phyloP scores from a whole-genome alignment of 2,113 vertebrate species.

The Salvelinus alpinus region DNA sequence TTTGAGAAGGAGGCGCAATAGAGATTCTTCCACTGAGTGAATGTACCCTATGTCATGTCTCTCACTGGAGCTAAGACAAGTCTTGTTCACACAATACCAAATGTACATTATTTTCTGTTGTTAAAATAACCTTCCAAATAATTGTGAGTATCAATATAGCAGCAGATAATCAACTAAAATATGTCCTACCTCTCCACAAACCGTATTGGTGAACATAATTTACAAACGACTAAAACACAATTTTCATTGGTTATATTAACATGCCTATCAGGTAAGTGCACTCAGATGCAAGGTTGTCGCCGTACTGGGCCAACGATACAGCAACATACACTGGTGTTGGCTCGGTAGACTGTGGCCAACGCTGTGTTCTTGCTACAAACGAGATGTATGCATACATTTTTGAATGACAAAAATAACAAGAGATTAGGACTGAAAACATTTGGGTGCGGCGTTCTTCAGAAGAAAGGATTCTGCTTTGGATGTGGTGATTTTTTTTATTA shows the following conservation, averaged over 20 bases:
- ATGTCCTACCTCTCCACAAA: background rate
- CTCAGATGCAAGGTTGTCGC: background rate
- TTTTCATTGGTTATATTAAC: background rate
- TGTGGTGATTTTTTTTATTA: slow-evolving; percentile 56
- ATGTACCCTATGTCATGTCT: no score
- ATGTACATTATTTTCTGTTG: no score
- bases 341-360: background rate
- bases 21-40: no score
- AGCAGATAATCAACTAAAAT: background rate
- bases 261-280: background rate
- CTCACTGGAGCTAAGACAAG: no score
- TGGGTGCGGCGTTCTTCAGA: slow-evolving; percentile 59
- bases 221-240: background rate
- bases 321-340: background rate
- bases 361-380: slow-evolving; percentile 9
- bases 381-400: slow-evolving; percentile 14
- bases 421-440: slow-evolving; percentile 55
- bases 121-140: no score
- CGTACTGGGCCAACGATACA: background rate
- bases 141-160: no score
- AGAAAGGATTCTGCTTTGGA: slow-evolving; percentile 44
- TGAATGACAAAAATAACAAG: slow-evolving; percentile 6
- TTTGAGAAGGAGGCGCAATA: no score
- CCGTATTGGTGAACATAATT: background rate
- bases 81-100: no score